Percentiles rank a stretch among this genome's conserved stretches.
phyloP scores from a whole-genome alignment of 2,797 vertebrate genomes.

The Tinamus major region DNA sequence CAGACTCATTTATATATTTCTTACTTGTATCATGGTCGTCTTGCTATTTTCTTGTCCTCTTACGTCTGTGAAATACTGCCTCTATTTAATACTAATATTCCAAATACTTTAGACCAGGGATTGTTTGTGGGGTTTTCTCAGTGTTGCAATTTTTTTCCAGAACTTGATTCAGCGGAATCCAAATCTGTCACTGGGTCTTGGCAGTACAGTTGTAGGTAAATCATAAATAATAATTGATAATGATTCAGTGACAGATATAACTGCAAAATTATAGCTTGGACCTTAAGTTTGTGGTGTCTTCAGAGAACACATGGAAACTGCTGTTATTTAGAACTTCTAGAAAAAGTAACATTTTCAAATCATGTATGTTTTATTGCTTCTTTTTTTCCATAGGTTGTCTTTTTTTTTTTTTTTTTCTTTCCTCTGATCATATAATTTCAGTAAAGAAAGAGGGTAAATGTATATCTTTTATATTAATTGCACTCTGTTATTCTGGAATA shows the following conservation, averaged over 20 bases:
- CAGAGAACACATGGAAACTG: not conserved
- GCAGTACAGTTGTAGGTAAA: not conserved
- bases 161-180: not conserved
- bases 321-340: not conserved
- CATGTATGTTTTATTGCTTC: not conserved
- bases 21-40: not conserved
- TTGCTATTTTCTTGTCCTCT: not conserved
- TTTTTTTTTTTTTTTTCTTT: not conserved
- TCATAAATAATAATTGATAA: not conserved
- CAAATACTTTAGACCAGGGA: not conserved
- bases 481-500: not conserved
- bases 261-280: not conserved
- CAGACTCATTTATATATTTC: not conserved
- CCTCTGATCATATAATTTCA: not conserved
- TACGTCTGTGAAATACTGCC: not conserved
- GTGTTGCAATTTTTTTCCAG: not conserved
- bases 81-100: not conserved
- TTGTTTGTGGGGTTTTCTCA: not conserved
- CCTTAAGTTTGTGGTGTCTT: not conserved
- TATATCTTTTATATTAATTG: not conserved
- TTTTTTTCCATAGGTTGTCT: not conserved
- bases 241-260: not conserved
- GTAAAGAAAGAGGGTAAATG: not conserved
- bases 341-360: not conserved
- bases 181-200: not conserved